A percentile compares a stretch with the other conserved stretches of the same genome.
These are phyloP conservation scores for Parnassius mnemosyne DNA, from an alignment of 2,888 invertebrate species.

Conservation along the genomic window DNA sequence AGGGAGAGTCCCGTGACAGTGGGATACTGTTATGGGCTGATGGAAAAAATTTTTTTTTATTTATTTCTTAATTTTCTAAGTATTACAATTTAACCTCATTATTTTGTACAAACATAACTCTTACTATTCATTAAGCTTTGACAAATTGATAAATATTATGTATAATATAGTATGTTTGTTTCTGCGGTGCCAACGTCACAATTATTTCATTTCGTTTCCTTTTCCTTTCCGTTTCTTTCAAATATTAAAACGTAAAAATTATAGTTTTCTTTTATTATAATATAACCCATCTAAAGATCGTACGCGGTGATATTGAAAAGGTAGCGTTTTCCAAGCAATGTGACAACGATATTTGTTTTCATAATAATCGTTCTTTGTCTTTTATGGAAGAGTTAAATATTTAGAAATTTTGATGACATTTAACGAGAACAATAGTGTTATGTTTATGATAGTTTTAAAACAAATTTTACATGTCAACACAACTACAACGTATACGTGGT, in stretches of 20 bases:
- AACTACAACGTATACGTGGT: not conserved
- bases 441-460: constrained; percentile 4
- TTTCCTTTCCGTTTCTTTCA: too few species aligned
- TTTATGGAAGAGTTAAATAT: constrained; percentile 1
- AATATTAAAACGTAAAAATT: too few species aligned
- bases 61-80: too few species aligned
- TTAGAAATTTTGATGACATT: not conserved
- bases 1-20: too few species aligned
- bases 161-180: too few species aligned
- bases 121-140: too few species aligned
- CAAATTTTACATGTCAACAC: not conserved
- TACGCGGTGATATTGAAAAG: constrained; percentile 8
- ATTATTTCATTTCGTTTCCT: not conserved
- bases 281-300: not conserved
- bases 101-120: too few species aligned
- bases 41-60: too few species aligned
- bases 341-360: constrained; percentile 13
- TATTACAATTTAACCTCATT: too few species aligned
- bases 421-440: constrained; percentile 9
- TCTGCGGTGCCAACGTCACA: too few species aligned
- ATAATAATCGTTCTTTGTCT: constrained; percentile 18
- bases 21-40: too few species aligned
- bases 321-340: constrained; percentile 16
- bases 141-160: too few species aligned
- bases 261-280: not conserved